These are phyloP conservation scores for Sepioteuthis lessoniana DNA, from an alignment of 2,888 invertebrate genomes.

Conservation along the genomic window DNA sequence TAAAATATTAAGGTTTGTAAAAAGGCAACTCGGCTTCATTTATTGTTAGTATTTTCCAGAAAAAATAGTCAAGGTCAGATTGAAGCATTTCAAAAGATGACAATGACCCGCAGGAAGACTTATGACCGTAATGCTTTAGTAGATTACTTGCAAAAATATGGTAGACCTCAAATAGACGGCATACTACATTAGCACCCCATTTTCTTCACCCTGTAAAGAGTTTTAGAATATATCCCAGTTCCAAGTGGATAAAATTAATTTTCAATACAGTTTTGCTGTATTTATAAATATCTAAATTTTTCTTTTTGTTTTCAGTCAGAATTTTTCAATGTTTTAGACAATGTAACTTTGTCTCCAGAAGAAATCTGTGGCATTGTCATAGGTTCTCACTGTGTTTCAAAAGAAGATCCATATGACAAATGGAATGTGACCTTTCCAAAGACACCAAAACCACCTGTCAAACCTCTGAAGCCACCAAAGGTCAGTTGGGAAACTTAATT, in stretches of 20 bases:
- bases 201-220: neutral
- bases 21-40: no score
- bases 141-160: no score
- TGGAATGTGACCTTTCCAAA: slow-evolving; percentile 70
- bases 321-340: slow-evolving; percentile 84
- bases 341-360: slow-evolving; percentile 86
- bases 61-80: no score
- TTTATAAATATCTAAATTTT: slow-evolving; percentile 14
- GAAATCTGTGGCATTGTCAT: slow-evolving; percentile 95
- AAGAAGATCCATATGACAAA: slow-evolving; percentile 91
- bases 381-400: slow-evolving; percentile 92
- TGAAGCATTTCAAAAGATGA: no score
- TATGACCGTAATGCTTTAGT: no score
- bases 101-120: no score
- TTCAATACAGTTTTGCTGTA: neutral
- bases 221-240: neutral
- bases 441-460: slow-evolving; percentile 66
- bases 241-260: no score
- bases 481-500: slow-evolving; percentile 53
- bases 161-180: no score
- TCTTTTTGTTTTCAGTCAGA: slow-evolving; percentile 80
- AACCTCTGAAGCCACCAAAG: slow-evolving; percentile 61
- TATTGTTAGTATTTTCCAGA: no score
- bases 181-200: no score
- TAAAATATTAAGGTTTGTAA: no score